Conservation (phyloP, 2,888 invertebrate genomes). For the Heliconius erato region DNA sequence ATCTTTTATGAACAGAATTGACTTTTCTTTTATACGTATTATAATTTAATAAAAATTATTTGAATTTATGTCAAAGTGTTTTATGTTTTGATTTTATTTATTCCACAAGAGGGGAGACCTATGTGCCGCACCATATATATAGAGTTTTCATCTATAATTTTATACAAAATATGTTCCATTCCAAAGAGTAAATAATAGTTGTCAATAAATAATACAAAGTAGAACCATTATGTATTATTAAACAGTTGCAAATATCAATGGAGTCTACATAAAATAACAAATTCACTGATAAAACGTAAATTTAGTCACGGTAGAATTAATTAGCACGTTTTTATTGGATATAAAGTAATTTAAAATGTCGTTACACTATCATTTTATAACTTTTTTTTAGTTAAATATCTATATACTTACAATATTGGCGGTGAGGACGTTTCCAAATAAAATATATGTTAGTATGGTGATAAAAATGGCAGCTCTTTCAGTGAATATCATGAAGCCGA, state of each 20-base stretch:
- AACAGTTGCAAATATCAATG: constrained; percentile 2
- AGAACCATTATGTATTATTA: constrained; percentile 1
- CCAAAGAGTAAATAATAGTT: no score
- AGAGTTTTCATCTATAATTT: no score
- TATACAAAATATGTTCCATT: neutral
- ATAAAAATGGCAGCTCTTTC: constrained; percentile 92
- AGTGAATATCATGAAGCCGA: constrained; percentile 92
- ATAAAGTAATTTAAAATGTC: neutral
- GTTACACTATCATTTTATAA: neutral
- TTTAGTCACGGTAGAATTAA: constrained; percentile 11
- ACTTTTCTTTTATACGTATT: no score
- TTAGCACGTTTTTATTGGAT: constrained; percentile 10
- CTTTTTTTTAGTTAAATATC: neutral
- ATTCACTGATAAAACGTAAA: neutral
- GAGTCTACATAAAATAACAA: neutral
- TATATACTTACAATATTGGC: constrained; percentile 88
- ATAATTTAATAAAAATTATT: no score
- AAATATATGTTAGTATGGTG: constrained; percentile 89
- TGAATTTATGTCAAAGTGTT: no score
- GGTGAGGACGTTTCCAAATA: constrained; percentile 88
- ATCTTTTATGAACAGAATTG: no score
- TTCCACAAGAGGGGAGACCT: no score
- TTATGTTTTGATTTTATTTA: no score
- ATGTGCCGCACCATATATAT: neutral
- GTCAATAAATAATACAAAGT: neutral